These are phyloP conservation scores for Cardiocondyla obscurior DNA, from an alignment of 1,140 invertebrate genomes.

Conservation along the genomic window DNA sequence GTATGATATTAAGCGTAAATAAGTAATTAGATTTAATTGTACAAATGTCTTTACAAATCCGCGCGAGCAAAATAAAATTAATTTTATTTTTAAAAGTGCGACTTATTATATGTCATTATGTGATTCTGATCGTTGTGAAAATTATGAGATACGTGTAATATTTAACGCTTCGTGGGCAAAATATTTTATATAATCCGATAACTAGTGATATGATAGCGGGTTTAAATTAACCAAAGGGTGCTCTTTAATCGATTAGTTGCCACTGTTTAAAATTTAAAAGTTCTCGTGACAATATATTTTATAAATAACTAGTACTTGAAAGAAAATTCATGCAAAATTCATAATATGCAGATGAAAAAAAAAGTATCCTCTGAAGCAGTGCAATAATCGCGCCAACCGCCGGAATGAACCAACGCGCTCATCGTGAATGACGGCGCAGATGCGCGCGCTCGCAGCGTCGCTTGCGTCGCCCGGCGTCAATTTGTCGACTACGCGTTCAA, in stretches of 20 bases:
- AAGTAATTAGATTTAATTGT: background rate
- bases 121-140: background rate
- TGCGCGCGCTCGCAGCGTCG: slow-evolving; percentile 37
- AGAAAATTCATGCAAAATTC: no score
- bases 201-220: background rate
- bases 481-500: no score
- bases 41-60: background rate
- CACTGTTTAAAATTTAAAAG: background rate
- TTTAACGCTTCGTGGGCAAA: background rate
- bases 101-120: no score
- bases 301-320: background rate
- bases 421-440: background rate
- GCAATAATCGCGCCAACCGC: no score
- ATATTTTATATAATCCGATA: background rate
- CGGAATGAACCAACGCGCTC: no score
- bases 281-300: background rate
- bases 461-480: slow-evolving; percentile 22
- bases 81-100: background rate
- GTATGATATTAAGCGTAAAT: background rate
- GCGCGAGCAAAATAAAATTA: background rate
- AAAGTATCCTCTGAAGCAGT: no score
- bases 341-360: no score
- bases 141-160: background rate
- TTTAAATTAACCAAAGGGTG: background rate
- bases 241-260: background rate